Base-by-base conservation (phyloP, 2,888 invertebrate genomes). In the Lordiphosa fenestrarum region DNA sequence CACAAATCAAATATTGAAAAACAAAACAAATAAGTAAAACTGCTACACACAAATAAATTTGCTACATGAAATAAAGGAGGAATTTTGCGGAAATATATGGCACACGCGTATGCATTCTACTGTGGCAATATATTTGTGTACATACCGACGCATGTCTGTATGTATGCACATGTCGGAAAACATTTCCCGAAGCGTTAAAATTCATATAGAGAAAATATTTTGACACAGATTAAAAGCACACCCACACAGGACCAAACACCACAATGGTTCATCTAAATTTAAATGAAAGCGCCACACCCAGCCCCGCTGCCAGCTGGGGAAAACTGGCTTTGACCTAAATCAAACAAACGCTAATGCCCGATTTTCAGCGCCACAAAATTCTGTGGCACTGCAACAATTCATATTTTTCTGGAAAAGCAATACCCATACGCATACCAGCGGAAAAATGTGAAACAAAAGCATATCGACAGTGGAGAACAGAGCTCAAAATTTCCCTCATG, bases 321-420 rank as follows among this genome's bases (percentile, higher is more conserved):
- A 59, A 59, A 54, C 66, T 68, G 59, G 69, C 62, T 58, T 62
- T 77, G 76, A 77, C 76, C 76, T 69, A 73, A 77, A 77, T 77
- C 76, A 81, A 76, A 75, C 76, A 75, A 73, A 76, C 70, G 82
- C 82, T 81, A 77, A 77, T 81, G 82, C 78, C 67, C 77, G 76
- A 81, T 81, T 81, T 69, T 68, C 66, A 76, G 66, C 71, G 62
- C 82, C 78, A 77, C 76, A 81, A 73, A 80, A 69, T 74, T 23
- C 25, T 47, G 47, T 12, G 30, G 51, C 33, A n/a, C 37, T 38
- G 6, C 25, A 44, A 58, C 72, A 55, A 71, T 67, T 65, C 68
- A 62, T 74, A 71, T 74, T 71, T 73, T 64, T 68, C 62, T 21
- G 23, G 23, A 23, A 42, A 42, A 42, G 40, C 21, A 37, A 37